These are phyloP conservation scores for Peucedramus taeniatus DNA, from an alignment of 2,113 vertebrate genomes.

Conservation along the genomic window DNA sequence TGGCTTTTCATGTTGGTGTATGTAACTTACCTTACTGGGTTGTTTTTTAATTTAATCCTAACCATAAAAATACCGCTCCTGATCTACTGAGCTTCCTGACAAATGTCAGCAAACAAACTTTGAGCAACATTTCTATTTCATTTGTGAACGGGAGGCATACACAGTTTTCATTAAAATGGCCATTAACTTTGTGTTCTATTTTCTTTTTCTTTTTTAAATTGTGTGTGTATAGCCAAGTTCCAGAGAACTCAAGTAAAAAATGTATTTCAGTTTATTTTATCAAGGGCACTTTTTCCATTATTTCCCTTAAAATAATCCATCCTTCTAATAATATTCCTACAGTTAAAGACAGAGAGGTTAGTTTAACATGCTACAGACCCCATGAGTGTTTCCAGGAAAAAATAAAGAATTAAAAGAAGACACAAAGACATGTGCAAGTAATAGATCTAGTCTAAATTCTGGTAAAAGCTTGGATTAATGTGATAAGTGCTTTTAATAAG, in stretches of 20 bases:
- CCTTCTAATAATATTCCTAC: not conserved
- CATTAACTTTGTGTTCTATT: not conserved
- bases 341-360: not conserved
- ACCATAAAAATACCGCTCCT: not conserved
- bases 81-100: not conserved
- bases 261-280: not conserved
- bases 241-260: not conserved
- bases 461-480: not conserved
- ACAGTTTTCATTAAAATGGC: not conserved
- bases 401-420: not conserved
- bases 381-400: not conserved
- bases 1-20: not conserved
- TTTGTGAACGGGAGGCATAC: not conserved
- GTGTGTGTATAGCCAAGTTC: not conserved
- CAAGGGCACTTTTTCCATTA: not conserved
- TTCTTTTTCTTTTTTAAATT: not conserved
- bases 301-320: not conserved
- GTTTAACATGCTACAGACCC: not conserved
- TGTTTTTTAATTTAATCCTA: not conserved
- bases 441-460: not conserved
- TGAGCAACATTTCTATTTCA: not conserved
- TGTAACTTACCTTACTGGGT: not conserved
- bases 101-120: not conserved
- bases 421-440: not conserved
- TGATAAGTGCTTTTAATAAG: not conserved